phyloP scores from a whole-genome alignment of 2,888 invertebrate species.

The Tyria jacobaeae region DNA sequence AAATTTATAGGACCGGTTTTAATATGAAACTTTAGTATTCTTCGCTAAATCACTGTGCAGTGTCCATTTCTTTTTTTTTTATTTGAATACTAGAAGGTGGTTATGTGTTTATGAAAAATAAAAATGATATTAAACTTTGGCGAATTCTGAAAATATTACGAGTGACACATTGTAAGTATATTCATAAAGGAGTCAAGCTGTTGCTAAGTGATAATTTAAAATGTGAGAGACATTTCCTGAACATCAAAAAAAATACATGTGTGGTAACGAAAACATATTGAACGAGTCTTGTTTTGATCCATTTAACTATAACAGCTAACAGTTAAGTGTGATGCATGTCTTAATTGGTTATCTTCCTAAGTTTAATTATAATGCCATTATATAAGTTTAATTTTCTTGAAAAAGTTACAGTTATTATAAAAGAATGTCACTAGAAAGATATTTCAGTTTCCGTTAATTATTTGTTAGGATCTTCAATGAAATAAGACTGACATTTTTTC shows the following conservation, averaged over 20 bases:
- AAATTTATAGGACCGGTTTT: constrained; percentile 65
- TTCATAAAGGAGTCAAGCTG: constrained; percentile 27
- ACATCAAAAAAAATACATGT: not conserved
- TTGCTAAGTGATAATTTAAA: constrained; percentile 36
- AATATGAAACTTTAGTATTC: constrained; percentile 72
- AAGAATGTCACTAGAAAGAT: not conserved
- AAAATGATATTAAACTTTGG: constrained; percentile 51
- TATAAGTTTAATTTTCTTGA: not conserved
- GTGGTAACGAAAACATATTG: not conserved
- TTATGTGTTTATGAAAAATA: constrained; percentile 48
- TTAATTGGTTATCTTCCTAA: not conserved
- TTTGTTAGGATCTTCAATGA: not conserved
- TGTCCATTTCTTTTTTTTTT: constrained; percentile 57
- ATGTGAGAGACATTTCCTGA: constrained; percentile 16
- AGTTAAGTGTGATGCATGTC: not conserved
- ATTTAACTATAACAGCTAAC: not conserved
- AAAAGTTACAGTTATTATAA: not conserved
- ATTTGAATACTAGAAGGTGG: constrained; percentile 60
- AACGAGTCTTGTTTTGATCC: not conserved
- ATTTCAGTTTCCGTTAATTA: not conserved
- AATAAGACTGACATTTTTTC: not conserved
- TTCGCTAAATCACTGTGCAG: constrained; percentile 69
- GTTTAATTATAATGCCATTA: not conserved
- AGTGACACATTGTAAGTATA: constrained; percentile 58
- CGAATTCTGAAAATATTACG: constrained; percentile 54